Evolutionary conservation across 2,113 vertebrate species (phyloP), one percentile per base, ranked within the genome.

Genomic region (Cinclus cinclus): DNA sequence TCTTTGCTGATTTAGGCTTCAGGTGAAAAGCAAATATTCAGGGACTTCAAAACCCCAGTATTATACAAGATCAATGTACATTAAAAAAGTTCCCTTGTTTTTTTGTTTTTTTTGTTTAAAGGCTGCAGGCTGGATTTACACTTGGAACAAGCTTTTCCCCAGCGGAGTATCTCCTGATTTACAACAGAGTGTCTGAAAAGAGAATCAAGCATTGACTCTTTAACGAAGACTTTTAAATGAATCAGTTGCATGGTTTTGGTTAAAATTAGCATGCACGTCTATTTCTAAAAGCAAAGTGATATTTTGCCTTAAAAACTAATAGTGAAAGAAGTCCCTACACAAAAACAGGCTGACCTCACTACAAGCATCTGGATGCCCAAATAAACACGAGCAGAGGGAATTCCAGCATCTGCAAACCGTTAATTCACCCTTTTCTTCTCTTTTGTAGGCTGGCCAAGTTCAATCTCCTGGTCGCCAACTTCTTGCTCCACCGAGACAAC

Each of bases 351-450:
- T 24, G 1, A 81, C 49, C 44, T 95, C 92, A 75, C 95, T 87
- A 42, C 79, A 82, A 93, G 95, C 92, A 96, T 95, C 90, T 94
- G 83, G 49, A 94, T 92, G 94, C 94, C 92, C 94, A 95, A 97
- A 94, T 83, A 96, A 96, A 96, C 87, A 93, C 0, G 23, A 87
- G 75, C 44, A 89, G 65, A 78, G 82, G 94, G 92, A 94, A 89
- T 96, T 96, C 88, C 76, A 83, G 88, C 96, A 96, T 96, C 95
- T 97, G 96, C 92, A 96, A 95, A 94, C 90, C 81, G 92, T 96
- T 97, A 96, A 91, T 96, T 96, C 80, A 93, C 92, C 86, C 94
- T 75, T 94, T 96, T 96, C 71, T 96, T 92, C 94, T 95, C 91
- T 92, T 96, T 88, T 97, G 93, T 93, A 95, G 95, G 68, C 73